Evolutionary conservation across 2,888 invertebrate genomes (phyloP).

Genomic region (Leucozona laternaria): DNA sequence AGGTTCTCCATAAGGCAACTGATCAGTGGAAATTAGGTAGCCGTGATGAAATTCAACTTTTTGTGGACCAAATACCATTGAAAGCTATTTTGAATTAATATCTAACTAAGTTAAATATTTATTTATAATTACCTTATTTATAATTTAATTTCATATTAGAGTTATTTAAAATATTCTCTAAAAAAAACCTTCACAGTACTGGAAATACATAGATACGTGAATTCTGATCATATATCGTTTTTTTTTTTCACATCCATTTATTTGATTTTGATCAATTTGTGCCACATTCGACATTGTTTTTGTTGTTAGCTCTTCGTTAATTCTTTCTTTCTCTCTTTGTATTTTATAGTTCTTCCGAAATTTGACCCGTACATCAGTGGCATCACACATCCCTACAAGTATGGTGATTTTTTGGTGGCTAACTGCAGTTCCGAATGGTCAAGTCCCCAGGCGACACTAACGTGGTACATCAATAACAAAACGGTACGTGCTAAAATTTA

Average conservation of each 20-base stretch:
- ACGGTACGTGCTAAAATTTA: slow-evolving; percentile 80
- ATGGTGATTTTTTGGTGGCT: slow-evolving; percentile 82
- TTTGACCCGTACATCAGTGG: slow-evolving; percentile 82
- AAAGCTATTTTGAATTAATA: too few species aligned
- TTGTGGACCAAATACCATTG: too few species aligned
- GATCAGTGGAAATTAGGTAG: too few species aligned
- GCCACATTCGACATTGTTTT: slow-evolving; percentile 16
- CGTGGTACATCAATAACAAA: slow-evolving; percentile 84
- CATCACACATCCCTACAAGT: slow-evolving; percentile 81
- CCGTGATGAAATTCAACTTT: too few species aligned
- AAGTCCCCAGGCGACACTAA: slow-evolving; percentile 82
- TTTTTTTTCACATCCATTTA: slow-evolving; percentile 41
- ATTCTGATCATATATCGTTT: slow-evolving; percentile 49
- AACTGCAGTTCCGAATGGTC: slow-evolving; percentile 84
- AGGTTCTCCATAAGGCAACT: too few species aligned
- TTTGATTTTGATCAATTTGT: slow-evolving; percentile 62
- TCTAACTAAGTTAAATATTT: too few species aligned
- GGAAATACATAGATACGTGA: neutral
- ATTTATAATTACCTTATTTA: too few species aligned
- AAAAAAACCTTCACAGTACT: too few species aligned
- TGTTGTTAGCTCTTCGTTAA: slow-evolving; percentile 47
- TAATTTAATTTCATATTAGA: too few species aligned
- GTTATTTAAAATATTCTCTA: too few species aligned
- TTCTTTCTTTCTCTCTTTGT: slow-evolving; percentile 51
- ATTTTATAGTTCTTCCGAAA: slow-evolving; percentile 82